Conservation (phyloP, 2,888 invertebrate species). For the Drosophila flavopinicola region DNA sequence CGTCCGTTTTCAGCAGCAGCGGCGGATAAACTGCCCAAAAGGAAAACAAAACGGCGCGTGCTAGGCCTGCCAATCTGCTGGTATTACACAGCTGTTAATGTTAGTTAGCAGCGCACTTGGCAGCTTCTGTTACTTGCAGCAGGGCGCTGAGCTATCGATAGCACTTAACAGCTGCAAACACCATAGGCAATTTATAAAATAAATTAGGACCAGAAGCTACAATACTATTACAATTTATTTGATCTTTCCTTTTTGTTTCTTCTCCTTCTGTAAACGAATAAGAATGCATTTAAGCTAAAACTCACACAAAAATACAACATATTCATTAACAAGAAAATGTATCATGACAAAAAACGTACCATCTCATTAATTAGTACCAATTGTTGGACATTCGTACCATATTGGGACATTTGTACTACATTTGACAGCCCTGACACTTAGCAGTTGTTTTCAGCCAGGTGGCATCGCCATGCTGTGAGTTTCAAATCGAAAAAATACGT, state of each 20-base stretch:
- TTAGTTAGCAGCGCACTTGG: constrained; percentile 14
- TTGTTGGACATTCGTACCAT: neutral
- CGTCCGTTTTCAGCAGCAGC: constrained; percentile 51
- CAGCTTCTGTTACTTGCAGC: neutral
- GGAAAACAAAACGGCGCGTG: constrained; percentile 46
- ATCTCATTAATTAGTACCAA: too few species aligned
- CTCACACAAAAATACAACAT: too few species aligned
- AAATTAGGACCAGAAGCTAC: too few species aligned
- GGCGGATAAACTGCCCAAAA: constrained; percentile 56
- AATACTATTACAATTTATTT: too few species aligned
- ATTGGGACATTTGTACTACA: neutral
- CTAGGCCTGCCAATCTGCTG: constrained; percentile 28
- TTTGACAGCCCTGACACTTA: neutral
- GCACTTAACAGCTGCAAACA: neutral
- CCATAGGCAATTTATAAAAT: too few species aligned
- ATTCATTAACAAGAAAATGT: too few species aligned
- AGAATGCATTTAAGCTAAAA: too few species aligned
- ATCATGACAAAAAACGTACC: too few species aligned
- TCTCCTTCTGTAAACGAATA: too few species aligned
- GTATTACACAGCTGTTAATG: constrained; percentile 35
- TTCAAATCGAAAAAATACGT: constrained; percentile 28
- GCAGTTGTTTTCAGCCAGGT: constrained; percentile 2
- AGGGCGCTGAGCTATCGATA: constrained; percentile 9
- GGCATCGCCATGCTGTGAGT: constrained; percentile 24
- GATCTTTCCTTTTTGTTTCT: too few species aligned